Evolutionary conservation across 2,797 vertebrate species (phyloP).

Genomic region (Macropodus opercularis): DNA sequence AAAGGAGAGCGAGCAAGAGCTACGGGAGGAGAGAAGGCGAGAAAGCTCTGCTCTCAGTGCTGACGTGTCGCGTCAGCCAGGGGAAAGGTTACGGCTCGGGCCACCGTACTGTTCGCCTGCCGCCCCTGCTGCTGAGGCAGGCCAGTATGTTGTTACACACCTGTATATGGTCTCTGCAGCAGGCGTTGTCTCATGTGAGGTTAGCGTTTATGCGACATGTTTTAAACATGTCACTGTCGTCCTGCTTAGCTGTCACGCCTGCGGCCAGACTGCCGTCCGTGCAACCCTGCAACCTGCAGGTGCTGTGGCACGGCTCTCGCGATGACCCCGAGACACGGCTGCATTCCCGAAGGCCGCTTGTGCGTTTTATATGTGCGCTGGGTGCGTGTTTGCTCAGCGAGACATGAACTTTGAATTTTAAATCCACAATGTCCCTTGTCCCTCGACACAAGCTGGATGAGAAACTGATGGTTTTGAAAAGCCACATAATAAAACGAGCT

Average conservation of each 20-base stretch:
- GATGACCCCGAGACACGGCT: constrained; percentile 43
- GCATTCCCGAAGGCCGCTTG: constrained; percentile 49
- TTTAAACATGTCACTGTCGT: constrained; percentile 77
- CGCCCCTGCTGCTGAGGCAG: no score
- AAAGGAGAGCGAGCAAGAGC: constrained; percentile 54
- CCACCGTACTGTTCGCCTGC: constrained; percentile 35
- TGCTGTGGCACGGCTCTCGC: constrained; percentile 49
- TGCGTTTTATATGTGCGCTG: constrained; percentile 12
- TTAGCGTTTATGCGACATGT: constrained; percentile 71
- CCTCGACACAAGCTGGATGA: constrained; percentile 58
- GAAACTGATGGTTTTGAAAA: constrained; percentile 56
- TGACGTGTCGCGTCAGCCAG: constrained; percentile 87
- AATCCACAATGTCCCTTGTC: constrained; percentile 54
- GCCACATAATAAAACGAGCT: constrained; percentile 63
- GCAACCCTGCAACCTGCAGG: constrained; percentile 56
- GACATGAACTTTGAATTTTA: constrained; percentile 56
- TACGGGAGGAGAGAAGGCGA: constrained; percentile 37
- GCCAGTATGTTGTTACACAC: no score
- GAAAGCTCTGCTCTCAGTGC: constrained; percentile 85
- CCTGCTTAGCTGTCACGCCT: constrained; percentile 59
- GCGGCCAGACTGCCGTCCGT: constrained; percentile 61
- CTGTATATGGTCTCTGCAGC: constrained; percentile 45
- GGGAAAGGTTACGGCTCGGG: constrained; percentile 85
- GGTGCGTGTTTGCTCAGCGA: constrained; percentile 38
- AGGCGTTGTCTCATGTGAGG: constrained; percentile 55